phyloP scores from a whole-genome alignment of 1,140 invertebrate species.

The Hesperophylax magnus region DNA sequence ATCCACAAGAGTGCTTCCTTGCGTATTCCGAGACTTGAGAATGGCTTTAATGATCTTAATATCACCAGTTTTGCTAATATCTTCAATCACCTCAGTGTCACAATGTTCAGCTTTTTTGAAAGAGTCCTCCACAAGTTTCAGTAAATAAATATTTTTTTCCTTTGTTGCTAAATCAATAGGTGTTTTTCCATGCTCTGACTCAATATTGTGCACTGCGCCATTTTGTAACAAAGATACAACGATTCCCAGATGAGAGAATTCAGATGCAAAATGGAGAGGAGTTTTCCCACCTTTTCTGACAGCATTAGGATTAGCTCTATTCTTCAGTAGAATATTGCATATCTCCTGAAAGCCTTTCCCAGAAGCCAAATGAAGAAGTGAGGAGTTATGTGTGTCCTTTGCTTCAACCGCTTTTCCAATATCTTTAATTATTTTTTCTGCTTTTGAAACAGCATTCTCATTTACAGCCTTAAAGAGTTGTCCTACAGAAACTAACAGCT shows the following conservation, averaged over 20 bases:
- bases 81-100: neutral
- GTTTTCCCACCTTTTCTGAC: neutral
- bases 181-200: neutral
- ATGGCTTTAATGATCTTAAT: neutral
- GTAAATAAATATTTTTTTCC: neutral
- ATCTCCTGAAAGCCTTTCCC: neutral
- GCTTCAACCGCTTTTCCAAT: neutral
- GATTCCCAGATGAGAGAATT: neutral
- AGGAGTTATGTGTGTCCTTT: neutral
- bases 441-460: neutral
- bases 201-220: conserved; percentile 1
- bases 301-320: conserved; percentile 10
- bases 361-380: neutral
- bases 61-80: neutral
- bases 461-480: conserved; percentile 18
- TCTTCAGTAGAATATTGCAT: conserved; percentile 18
- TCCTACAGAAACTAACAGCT: neutral
- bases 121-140: neutral
- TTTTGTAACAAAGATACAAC: neutral
- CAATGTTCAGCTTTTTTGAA: neutral
- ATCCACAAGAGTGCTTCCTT: neutral
- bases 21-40: neutral
- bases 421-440: neutral
- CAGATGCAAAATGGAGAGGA: conserved; percentile 1
- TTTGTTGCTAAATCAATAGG: neutral